phyloP scores from a whole-genome alignment of 2,797 vertebrate species.

The Cyprinella venusta region DNA sequence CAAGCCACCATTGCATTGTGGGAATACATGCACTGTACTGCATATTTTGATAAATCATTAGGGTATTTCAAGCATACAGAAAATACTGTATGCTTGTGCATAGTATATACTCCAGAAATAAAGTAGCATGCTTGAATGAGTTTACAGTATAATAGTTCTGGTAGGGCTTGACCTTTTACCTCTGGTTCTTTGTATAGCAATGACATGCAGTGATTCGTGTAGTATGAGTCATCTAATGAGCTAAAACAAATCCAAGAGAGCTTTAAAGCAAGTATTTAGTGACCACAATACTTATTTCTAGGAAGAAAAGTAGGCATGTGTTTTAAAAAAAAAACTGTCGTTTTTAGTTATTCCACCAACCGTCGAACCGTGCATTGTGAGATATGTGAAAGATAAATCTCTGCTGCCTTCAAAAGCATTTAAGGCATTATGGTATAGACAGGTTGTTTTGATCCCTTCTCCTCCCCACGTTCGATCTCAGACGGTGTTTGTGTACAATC shows the following conservation, averaged over 20 bases:
- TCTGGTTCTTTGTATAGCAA: background rate
- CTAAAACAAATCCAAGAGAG: background rate
- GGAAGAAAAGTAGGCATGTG: background rate
- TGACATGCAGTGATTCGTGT: background rate
- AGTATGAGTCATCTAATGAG: background rate
- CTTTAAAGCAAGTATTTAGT: background rate
- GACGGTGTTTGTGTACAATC: background rate
- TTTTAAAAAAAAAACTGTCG: background rate
- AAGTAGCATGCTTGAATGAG: no score
- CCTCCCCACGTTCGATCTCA: background rate
- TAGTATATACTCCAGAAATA: background rate
- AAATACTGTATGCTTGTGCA: background rate
- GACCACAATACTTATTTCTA: conserved; percentile 8
- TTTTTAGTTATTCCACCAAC: conserved; percentile 11
- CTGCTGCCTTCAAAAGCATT: conserved; percentile 12
- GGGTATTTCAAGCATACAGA: background rate
- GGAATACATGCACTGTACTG: background rate
- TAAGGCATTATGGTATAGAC: conserved; percentile 3
- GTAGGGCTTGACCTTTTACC: conserved; percentile 4
- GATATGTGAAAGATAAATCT: background rate
- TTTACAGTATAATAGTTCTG: background rate
- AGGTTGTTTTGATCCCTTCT: background rate
- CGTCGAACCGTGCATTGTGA: background rate
- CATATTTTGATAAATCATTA: background rate
- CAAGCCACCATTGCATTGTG: background rate